A percentile compares a stretch with the other conserved stretches of the same genome.
phyloP scores from a whole-genome alignment of 2,113 vertebrate genomes.

The Toxotes chatareus region DNA sequence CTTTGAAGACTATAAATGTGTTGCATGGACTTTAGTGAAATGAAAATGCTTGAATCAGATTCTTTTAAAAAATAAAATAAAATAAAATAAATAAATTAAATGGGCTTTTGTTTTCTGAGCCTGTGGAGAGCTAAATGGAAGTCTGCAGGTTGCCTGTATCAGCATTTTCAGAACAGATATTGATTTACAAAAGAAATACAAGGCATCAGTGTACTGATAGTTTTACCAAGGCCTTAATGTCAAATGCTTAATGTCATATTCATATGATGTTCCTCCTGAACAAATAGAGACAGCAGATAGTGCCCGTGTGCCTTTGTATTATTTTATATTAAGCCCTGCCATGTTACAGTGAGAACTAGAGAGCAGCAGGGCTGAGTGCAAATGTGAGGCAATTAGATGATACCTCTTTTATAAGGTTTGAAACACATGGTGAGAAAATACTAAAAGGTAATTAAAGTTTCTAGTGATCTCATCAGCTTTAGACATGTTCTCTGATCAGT shows the following conservation, averaged over 20 bases:
- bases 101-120: background rate
- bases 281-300: background rate
- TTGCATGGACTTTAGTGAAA: constrained; percentile 5
- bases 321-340: constrained; percentile 9
- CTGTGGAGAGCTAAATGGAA: constrained; percentile 4
- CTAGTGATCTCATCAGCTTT: background rate
- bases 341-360: background rate
- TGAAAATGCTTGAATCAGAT: constrained; percentile 3
- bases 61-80: background rate
- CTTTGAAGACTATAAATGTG: background rate
- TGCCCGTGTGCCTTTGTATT: constrained; percentile 7
- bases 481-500: background rate
- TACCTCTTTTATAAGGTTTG: background rate
- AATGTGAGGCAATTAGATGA: constrained; percentile 6
- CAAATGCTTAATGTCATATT: constrained; percentile 21
- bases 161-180: constrained; percentile 20
- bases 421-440: background rate
- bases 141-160: constrained; percentile 3
- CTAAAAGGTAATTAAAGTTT: background rate
- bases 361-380: background rate
- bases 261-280: background rate
- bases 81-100: background rate
- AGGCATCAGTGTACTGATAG: constrained; percentile 5
- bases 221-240: background rate
- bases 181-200: constrained; percentile 6